Base-by-base conservation (phyloP, 2,888 invertebrate genomes). In the Holacanthella duospinosa region DNA sequence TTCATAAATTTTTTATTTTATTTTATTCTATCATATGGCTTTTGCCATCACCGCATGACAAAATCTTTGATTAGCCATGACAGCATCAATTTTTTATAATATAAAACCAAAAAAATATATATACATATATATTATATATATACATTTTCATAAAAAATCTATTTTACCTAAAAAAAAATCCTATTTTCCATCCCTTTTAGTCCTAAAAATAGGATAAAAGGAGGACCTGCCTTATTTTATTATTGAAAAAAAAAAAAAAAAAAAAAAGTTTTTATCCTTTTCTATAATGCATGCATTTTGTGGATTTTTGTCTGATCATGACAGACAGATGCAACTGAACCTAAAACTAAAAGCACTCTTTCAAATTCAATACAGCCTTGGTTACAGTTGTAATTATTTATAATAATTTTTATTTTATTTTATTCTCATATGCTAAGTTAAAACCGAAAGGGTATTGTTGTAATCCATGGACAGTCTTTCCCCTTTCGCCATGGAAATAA, bases 1-100 rank as follows among this genome's bases (percentile, higher is more conserved):
- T 36, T 36, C 36, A 36, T 16, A 36, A 16, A 16, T 48, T 48
- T 48, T 48, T 48, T 48, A 48, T 21, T 48, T 48, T 21, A n/a
- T 48, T 48, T 21, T n/a, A 48, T 21, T 9, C 48, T 21, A n/a
- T 48, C 36, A 36, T 9, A 36, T n/a, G n/a, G 54, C 54, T 12
- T 53, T 12, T 53, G 3, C 56, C 54, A 56, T 64, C 64, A 59
- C 65, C 66, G 67, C 71, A 72, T 72, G 70, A 72, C 71, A 72
- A 72, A 72, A 72, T 72, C 68, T 72, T 68, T 72, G 71, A 72
- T 70, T 72, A 72, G 69, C 64, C 71, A 69, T 72, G 71, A 72
- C 71, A 72, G 67, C 66, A 63, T 60, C 64, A 67, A 29, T 69
- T 70, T 68, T 68, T 68, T 68, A 70, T 67, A 65, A 65, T 19